These are phyloP conservation scores for Axea sp. DNA, from an alignment of 2,888 invertebrate species.

Conservation along the genomic window DNA sequence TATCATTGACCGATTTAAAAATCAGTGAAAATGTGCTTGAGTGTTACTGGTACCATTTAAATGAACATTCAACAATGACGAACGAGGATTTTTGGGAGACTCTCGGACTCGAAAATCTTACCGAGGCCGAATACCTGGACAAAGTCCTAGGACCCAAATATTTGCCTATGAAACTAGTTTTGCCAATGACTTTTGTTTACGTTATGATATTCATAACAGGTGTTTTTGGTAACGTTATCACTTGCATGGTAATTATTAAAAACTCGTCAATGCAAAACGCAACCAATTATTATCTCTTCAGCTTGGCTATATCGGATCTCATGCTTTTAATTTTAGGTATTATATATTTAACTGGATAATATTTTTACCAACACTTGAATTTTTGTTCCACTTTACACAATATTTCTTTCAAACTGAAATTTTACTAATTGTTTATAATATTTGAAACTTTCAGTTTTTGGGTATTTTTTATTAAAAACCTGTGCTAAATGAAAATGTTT, in stretches of 20 bases:
- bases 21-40: slow-evolving; percentile 15
- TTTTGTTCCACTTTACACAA: no score
- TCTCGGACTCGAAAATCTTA: slow-evolving; percentile 70
- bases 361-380: no score
- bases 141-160: slow-evolving; percentile 79
- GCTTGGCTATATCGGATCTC: slow-evolving; percentile 92
- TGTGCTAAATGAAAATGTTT: no score
- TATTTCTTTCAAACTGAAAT: no score
- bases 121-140: slow-evolving; percentile 76
- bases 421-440: no score
- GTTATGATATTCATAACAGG: slow-evolving; percentile 90
- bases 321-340: slow-evolving; percentile 89
- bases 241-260: slow-evolving; percentile 90
- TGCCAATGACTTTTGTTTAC: slow-evolving; percentile 85
- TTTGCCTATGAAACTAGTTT: slow-evolving; percentile 73
- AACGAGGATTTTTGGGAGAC: slow-evolving; percentile 68
- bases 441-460: no score
- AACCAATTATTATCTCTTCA: slow-evolving; percentile 95
- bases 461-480: no score
- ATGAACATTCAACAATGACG: slow-evolving; percentile 32
- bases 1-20: neutral
- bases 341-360: neutral
- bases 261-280: slow-evolving; percentile 92
- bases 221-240: slow-evolving; percentile 89
- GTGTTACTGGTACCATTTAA: neutral